phyloP scores from a whole-genome alignment of 1,140 invertebrate species.

The Zaprionus taronus region DNA sequence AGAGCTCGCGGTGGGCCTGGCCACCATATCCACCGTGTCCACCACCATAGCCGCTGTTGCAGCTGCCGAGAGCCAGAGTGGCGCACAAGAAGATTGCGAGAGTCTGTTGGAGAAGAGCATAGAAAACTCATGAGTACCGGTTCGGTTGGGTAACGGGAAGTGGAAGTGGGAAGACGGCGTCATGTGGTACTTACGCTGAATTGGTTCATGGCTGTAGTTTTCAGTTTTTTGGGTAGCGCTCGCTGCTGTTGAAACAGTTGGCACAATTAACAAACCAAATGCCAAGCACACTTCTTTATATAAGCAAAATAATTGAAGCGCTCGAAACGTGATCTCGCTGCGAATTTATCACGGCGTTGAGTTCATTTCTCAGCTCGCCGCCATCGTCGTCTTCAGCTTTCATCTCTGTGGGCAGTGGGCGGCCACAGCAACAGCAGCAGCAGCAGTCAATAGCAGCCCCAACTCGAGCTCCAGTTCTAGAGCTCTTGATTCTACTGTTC shows the following conservation, averaged over 20 bases:
- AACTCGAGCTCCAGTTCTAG: constrained; percentile 17
- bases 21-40: constrained; percentile 25
- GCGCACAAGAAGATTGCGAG: constrained; percentile 65
- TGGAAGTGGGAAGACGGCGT: constrained; percentile 39
- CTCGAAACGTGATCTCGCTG: constrained; percentile 76
- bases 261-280: constrained; percentile 80
- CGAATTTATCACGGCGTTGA: constrained; percentile 72
- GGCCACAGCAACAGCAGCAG: constrained; percentile 3
- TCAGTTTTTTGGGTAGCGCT: constrained; percentile 50
- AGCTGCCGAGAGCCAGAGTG: constrained; percentile 58
- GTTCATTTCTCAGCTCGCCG: constrained; percentile 11
- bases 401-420: constrained; percentile 18
- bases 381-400: constrained; percentile 23
- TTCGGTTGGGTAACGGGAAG: constrained; percentile 16
- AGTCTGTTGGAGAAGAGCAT: constrained; percentile 37
- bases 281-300: constrained; percentile 80
- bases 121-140: constrained; percentile 5
- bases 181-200: constrained; percentile 70
- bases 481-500: constrained; percentile 16
- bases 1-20: constrained; percentile 27
- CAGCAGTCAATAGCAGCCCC: constrained; percentile 3
- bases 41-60: constrained; percentile 41
- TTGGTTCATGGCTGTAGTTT: constrained; percentile 72
- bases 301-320: constrained; percentile 75
- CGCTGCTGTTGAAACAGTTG: constrained; percentile 70